Conservation (phyloP, 2,888 invertebrate genomes). For the Tetramorium bicarinatum region DNA sequence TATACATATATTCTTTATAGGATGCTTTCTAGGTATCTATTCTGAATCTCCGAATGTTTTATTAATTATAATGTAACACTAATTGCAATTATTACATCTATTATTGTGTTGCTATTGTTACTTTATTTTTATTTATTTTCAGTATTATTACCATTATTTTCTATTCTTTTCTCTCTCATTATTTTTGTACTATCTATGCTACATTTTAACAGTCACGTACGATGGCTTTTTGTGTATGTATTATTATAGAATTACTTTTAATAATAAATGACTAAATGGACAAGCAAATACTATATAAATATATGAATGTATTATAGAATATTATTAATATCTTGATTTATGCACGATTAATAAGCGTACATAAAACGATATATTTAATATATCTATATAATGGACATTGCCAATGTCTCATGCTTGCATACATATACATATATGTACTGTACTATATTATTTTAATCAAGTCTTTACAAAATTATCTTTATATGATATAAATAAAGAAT, state of each 20-base stretch:
- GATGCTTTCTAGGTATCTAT: not conserved
- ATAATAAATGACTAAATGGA: constrained; percentile 12
- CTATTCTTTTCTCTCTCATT: not conserved
- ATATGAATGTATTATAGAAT: not conserved
- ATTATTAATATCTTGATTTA: constrained; percentile 7
- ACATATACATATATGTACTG: not conserved
- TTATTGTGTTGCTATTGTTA: not conserved
- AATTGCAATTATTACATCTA: not conserved
- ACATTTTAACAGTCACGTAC: not conserved
- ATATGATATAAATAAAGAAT: not conserved
- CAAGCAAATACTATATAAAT: not conserved
- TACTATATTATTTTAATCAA: constrained; percentile 26
- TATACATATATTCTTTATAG: not conserved
- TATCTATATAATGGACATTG: not conserved
- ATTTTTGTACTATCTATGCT: not conserved
- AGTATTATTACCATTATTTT: not conserved
- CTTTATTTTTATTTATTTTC: constrained; percentile 29
- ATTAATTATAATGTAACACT: not conserved
- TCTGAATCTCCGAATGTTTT: not conserved
- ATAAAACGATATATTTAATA: constrained; percentile 9
- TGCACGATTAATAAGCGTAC: not conserved
- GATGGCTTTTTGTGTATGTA: not conserved
- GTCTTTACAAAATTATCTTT: not conserved
- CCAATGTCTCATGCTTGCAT: not conserved
- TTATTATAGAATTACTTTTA: not conserved